Evolutionary conservation across 2,888 invertebrate species (phyloP).

Genomic region (Epistrophe eligans): DNA sequence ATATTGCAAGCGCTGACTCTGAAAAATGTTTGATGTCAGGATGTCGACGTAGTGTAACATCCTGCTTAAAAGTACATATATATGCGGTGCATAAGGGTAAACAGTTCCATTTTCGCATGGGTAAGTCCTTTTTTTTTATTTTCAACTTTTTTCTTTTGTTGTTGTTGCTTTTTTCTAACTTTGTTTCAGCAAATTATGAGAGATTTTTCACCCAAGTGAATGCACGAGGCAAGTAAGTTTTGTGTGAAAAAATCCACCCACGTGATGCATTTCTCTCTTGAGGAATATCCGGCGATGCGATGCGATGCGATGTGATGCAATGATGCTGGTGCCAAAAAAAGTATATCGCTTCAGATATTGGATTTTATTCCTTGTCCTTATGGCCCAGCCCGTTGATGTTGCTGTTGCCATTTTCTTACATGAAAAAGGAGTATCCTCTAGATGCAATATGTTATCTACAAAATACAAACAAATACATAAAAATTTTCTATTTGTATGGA

Average conservation of each 20-base stretch:
- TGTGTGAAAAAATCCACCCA: constrained; percentile 30
- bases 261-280: constrained; percentile 38
- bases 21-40: constrained; percentile 70
- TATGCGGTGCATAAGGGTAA: constrained; percentile 70
- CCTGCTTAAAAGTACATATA: constrained; percentile 59
- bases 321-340: constrained; percentile 59
- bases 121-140: constrained; percentile 44
- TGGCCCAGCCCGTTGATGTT: not conserved
- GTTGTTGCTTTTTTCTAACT: constrained; percentile 37
- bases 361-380: constrained; percentile 55
- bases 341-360: constrained; percentile 70
- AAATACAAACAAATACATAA: constrained; percentile 36
- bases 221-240: constrained; percentile 33
- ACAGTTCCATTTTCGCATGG: constrained; percentile 64
- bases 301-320: constrained; percentile 29
- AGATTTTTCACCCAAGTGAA: constrained; percentile 71
- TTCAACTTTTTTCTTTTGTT: not conserved
- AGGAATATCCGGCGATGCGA: constrained; percentile 49
- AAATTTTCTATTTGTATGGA: constrained; percentile 37
- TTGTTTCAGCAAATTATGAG: constrained; percentile 73
- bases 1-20: constrained; percentile 65
- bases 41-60: constrained; percentile 71
- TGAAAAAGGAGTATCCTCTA: constrained; percentile 34
- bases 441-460: constrained; percentile 51
- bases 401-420: not conserved